Base-by-base conservation (phyloP, 2,113 vertebrate genomes). In the Plotosus lineatus region DNA sequence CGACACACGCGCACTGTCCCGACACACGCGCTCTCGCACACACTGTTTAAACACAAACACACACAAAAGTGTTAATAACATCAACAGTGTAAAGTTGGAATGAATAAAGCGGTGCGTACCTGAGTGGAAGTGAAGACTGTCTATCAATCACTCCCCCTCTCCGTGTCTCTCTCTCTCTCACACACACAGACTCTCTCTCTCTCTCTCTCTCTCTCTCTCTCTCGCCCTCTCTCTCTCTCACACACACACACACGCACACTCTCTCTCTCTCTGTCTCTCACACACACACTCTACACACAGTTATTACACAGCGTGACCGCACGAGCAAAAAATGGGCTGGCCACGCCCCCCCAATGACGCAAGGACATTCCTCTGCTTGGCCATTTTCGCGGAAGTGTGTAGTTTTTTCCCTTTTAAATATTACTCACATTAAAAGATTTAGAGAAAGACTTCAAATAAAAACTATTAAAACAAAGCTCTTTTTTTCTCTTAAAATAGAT, bases 291-390 rank as follows among this genome's bases (percentile, higher is more conserved):
- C n/a, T 19, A 21, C 65, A 26, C 21, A 14, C 2, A 23, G 21
- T 19, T 31, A 2, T 28, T 17, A 21, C 17, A 38, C 15, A 10
- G 19, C 17, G 56, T 48, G 75, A 77, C 56, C 56, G 44, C 40
- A 8, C 42, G 63, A 42, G 58, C 14, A 28, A 77, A 77, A n/a
- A 77, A 77, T 23, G 75, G 17, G 23, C 58, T 6, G 12, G 12
- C 15, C 73, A 11, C 73, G 40, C 56, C 75, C 75, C 74, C 33
- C 17, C 42, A 7, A 15, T 63, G 75, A 77, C 56, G 58, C 75
- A 77, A 14, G 4, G 53, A n/a, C 74, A 60, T 60, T 76, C 38
- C 53, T 42, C 1, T 5, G 12, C 17, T 3, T 3, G n/a, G n/a
- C 66, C 65, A 68, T 68, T 44, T 66, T 42, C 10, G 31, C 19